phyloP scores from a whole-genome alignment of 2,888 invertebrate species.

The Leptinotarsa rubiginosa region DNA sequence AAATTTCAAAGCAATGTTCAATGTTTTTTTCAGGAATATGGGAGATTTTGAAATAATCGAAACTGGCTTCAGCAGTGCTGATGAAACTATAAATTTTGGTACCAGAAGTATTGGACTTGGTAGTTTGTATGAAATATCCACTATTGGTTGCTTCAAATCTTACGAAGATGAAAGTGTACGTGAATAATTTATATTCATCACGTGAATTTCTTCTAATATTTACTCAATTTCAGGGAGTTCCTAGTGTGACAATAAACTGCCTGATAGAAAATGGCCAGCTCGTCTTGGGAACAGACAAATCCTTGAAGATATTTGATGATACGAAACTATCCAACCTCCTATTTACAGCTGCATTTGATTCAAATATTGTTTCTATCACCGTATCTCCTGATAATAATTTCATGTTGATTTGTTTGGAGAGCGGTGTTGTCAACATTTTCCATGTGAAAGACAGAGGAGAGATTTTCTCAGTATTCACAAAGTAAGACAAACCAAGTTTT shows the following conservation, averaged over 20 bases:
- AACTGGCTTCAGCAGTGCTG: conserved; percentile 66
- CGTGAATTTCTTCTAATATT: not conserved
- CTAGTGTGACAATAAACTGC: conserved; percentile 15
- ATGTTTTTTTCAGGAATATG: conserved; percentile 30
- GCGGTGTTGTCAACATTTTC: conserved; percentile 20
- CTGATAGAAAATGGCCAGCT: conserved; percentile 29
- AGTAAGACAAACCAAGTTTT: conserved; percentile 2
- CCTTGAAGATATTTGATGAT: conserved; percentile 38
- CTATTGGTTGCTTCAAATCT: conserved; percentile 61
- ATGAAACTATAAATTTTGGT: conserved; percentile 70
- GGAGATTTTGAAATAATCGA: conserved; percentile 59
- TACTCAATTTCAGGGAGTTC: conserved; percentile 11
- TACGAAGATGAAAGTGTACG: conserved; percentile 32
- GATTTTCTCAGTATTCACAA: not conserved
- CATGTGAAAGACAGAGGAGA: not conserved
- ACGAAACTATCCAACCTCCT: conserved; percentile 32
- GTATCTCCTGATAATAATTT: conserved; percentile 25
- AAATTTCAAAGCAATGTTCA: no score
- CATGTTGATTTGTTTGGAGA: conserved; percentile 21
- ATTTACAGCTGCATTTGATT: conserved; percentile 29
- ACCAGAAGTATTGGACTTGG: conserved; percentile 65
- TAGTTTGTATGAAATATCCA: conserved; percentile 68
- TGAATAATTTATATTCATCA: not conserved
- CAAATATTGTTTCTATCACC: conserved; percentile 27
- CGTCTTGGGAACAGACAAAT: conserved; percentile 34